Base-by-base conservation (phyloP, 1,140 invertebrate species). In the Caenorhabditis inopinata region DNA sequence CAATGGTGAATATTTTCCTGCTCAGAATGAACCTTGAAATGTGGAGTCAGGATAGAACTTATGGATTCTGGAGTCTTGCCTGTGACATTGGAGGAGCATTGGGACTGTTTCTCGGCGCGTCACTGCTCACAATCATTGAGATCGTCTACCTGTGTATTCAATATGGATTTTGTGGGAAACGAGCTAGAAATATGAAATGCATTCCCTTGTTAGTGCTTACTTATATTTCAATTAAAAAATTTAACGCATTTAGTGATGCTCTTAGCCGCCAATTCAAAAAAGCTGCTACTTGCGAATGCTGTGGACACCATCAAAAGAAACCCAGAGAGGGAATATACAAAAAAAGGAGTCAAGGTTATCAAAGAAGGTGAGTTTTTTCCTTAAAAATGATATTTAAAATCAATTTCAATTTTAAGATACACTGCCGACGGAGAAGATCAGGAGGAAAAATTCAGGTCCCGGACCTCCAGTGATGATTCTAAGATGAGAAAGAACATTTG, bases 1-100 rank as follows among this genome's bases (percentile, higher is more conserved):
- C 87, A 9, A 85, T 87, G 82, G 85, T 88, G 6, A 88, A 88
- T 45, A 83, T 88, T 9, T 88, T 87, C 58, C 58, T 88, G 16
- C 87, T 88, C 49, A 85, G 89, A 81, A 88, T 88, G 86, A 84
- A 88, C 58, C 68, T 88, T 25, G 87, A 88, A 79, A 73, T 82
- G 62, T 88, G 87, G 87, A 46, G 73, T 16, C 87, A 88, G 47
- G 84, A 88, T 51, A 77, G 85, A 35, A 88, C 87, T n/a, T 88
- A 88, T 75, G 83, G 82, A 46, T 85, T 88, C 80, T 88, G 87
- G 87, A 84, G 82, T 75, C 77, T 88, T 42, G 86, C 88, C 79
- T 81, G 74, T 85, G 86, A 87, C 73, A 82, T 87, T 62, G 87
- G 87, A 47, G 87, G 87, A 58, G 87, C 87, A 12, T 68, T 88